A percentile compares a stretch with the other conserved stretches of the same genome.
These are phyloP conservation scores for Mus spicilegus DNA, from an alignment of 2,113 vertebrate species.

Conservation along the genomic window DNA sequence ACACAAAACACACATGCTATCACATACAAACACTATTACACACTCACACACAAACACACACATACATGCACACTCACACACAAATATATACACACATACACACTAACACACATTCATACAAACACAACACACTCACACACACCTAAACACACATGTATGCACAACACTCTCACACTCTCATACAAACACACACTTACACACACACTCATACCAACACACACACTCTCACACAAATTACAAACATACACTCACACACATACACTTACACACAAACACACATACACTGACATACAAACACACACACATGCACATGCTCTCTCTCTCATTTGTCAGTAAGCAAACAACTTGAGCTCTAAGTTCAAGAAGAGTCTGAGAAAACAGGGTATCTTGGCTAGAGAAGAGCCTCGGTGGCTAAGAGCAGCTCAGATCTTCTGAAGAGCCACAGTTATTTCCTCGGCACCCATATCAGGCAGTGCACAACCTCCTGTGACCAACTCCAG, in stretches of 20 bases:
- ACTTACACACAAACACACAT: neutral
- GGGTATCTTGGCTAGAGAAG: neutral
- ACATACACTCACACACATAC: neutral
- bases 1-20: neutral
- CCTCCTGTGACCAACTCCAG: neutral
- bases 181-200: neutral
- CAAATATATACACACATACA: neutral
- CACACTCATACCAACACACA: too few relatives aligned
- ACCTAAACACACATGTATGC: neutral
- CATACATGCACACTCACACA: neutral
- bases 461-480: neutral
- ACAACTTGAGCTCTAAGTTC: neutral
- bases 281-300: neutral
- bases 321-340: neutral
- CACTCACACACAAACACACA: neutral
- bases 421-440: neutral
- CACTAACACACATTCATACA: neutral
- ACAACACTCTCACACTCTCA: neutral
- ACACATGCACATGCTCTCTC: neutral
- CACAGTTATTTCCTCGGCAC: too few relatives aligned
- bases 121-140: neutral
- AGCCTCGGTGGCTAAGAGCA: neutral
- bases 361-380: neutral
- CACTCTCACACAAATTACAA: too few relatives aligned
- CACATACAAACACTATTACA: neutral